Conservation (phyloP, 2,113 vertebrate species). For the Mus spicilegus region DNA sequence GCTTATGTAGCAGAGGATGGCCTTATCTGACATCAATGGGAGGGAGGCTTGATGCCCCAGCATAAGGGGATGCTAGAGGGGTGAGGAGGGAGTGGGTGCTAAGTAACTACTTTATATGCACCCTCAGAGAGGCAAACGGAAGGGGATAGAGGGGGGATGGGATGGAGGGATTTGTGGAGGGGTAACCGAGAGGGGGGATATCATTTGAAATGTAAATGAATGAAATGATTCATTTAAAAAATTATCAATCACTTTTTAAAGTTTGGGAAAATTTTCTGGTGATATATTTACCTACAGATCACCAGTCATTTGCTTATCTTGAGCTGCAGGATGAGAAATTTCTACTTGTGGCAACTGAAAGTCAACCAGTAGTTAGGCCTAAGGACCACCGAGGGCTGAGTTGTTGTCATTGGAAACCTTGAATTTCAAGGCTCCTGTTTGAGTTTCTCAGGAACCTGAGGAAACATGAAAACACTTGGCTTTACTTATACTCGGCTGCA, state of each 20-base stretch:
- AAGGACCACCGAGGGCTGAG: constrained; percentile 1
- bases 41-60: too few relatives aligned
- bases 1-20: too few relatives aligned
- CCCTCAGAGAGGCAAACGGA: too few relatives aligned
- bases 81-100: too few relatives aligned
- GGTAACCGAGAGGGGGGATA: too few relatives aligned
- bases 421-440: constrained; percentile 35
- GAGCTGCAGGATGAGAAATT: background rate
- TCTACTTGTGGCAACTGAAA: background rate
- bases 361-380: background rate
- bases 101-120: too few relatives aligned
- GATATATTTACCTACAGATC: constrained; percentile 39
- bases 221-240: too few relatives aligned
- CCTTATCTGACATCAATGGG: too few relatives aligned
- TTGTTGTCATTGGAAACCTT: constrained; percentile 35
- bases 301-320: constrained; percentile 41
- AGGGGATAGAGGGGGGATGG: too few relatives aligned
- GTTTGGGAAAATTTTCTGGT: constrained; percentile 15
- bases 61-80: too few relatives aligned
- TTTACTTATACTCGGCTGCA: constrained; percentile 48
- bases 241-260: constrained; percentile 11
- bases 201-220: too few relatives aligned
- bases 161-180: too few relatives aligned
- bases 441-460: constrained; percentile 18
- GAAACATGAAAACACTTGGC: constrained; percentile 2